Evolutionary conservation across 2,797 vertebrate species (phyloP).

Genomic region (Melanotaenia boesemani): DNA sequence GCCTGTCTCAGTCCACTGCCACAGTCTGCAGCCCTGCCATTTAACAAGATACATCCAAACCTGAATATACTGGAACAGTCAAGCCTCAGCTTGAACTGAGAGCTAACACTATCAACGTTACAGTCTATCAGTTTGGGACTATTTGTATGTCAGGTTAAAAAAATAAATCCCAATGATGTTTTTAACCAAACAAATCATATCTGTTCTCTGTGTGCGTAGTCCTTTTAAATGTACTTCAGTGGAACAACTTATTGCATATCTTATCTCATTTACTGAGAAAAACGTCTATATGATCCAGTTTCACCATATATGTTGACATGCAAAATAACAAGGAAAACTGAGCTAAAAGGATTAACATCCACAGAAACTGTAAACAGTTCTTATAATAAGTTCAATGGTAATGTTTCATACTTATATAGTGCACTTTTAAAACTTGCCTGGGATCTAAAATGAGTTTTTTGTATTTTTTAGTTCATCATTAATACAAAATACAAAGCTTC

Average conservation of each 20-base stretch:
- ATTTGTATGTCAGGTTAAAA: constrained; percentile 23
- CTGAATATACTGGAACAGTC: constrained; percentile 51
- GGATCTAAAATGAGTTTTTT: neutral
- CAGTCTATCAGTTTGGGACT: constrained; percentile 12
- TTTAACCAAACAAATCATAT: constrained; percentile 35
- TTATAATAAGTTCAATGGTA: neutral
- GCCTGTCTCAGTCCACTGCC: constrained; percentile 66
- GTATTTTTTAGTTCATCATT: neutral
- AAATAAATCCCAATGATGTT: constrained; percentile 29
- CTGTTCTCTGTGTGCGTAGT: neutral
- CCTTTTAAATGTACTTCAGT: neutral
- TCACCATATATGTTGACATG: neutral
- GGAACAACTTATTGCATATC: constrained; percentile 14
- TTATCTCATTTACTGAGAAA: neutral
- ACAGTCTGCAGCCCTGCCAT: constrained; percentile 66
- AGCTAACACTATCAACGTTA: constrained; percentile 42
- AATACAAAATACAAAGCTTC: neutral
- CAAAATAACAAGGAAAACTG: neutral
- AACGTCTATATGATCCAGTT: neutral
- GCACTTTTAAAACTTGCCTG: neutral
- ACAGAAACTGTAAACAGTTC: neutral
- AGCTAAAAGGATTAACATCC: neutral
- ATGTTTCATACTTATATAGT: neutral
- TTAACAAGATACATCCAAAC: constrained; percentile 71
- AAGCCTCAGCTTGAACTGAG: constrained; percentile 45